A percentile compares a stretch with the other conserved stretches of the same genome.
Conservation (phyloP, 1,140 invertebrate species). For the Harpegnathos saltator region DNA sequence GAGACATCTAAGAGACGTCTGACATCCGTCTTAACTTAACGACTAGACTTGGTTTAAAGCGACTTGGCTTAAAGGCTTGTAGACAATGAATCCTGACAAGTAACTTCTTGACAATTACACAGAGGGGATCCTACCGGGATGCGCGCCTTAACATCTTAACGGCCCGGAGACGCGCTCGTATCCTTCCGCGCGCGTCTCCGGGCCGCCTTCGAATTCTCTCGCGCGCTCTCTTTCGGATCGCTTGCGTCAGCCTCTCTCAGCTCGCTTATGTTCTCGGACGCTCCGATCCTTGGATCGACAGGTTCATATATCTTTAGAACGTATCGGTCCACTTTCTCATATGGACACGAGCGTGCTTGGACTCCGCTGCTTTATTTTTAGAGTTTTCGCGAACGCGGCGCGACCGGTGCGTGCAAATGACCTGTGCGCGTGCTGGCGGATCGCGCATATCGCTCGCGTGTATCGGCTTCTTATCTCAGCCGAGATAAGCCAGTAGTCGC, state of each 20-base stretch:
- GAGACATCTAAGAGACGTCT: no score
- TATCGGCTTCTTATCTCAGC: conserved; percentile 21
- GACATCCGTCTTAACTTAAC: no score
- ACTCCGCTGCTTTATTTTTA: conserved; percentile 63
- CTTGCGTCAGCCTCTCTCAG: neutral
- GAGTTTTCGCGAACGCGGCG: conserved; percentile 8
- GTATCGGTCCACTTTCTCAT: conserved; percentile 20
- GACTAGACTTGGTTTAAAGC: no score
- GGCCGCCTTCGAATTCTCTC: no score
- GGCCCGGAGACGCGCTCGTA: no score
- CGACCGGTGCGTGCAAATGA: conserved; percentile 45
- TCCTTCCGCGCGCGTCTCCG: no score
- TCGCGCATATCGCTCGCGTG: conserved; percentile 59
- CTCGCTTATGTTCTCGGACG: conserved; percentile 7
- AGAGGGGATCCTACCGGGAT: no score
- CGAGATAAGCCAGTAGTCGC: neutral
- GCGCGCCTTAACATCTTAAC: no score
- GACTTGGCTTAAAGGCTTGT: no score
- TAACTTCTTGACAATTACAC: no score
- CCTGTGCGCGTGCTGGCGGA: conserved; percentile 12
- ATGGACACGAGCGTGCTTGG: conserved; percentile 19
- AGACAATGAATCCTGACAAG: no score
- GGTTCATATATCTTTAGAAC: conserved; percentile 32
- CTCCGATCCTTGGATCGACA: conserved; percentile 44
- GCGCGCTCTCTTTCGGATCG: conserved; percentile 6